phyloP scores from a whole-genome alignment of 2,888 invertebrate species.

The Thysanoteuthis rhombus region DNA sequence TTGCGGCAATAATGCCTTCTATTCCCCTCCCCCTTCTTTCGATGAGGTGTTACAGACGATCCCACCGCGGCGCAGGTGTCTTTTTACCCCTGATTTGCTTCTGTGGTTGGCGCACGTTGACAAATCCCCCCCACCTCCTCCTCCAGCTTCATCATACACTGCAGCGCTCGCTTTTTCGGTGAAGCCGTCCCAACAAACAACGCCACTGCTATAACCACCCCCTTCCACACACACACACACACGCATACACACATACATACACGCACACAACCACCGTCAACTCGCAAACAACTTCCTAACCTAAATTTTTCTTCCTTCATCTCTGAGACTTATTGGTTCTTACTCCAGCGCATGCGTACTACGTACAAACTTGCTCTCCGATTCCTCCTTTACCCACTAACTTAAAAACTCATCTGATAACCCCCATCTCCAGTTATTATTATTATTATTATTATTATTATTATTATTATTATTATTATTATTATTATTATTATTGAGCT shows the following conservation, averaged over 20 bases:
- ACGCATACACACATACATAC: no score
- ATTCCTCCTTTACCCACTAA: neutral
- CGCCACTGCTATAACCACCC: neutral
- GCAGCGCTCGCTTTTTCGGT: neutral
- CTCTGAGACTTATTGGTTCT: neutral
- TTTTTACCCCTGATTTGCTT: neutral
- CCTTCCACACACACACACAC: no score
- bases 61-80: neutral
- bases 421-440: no score
- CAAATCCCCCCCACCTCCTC: neutral
- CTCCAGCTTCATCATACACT: neutral
- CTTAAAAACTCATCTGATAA: neutral
- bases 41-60: neutral
- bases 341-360: neutral
- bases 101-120: slow-evolving; percentile 12
- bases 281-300: neutral
- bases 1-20: neutral
- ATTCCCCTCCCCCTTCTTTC: neutral
- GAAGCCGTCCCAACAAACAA: neutral
- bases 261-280: neutral
- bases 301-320: neutral
- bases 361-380: neutral
- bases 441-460: no score
- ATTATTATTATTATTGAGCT: no score
- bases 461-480: no score